These are phyloP conservation scores for Recurvirostra avosetta DNA, from an alignment of 2,113 vertebrate species.

Conservation along the genomic window DNA sequence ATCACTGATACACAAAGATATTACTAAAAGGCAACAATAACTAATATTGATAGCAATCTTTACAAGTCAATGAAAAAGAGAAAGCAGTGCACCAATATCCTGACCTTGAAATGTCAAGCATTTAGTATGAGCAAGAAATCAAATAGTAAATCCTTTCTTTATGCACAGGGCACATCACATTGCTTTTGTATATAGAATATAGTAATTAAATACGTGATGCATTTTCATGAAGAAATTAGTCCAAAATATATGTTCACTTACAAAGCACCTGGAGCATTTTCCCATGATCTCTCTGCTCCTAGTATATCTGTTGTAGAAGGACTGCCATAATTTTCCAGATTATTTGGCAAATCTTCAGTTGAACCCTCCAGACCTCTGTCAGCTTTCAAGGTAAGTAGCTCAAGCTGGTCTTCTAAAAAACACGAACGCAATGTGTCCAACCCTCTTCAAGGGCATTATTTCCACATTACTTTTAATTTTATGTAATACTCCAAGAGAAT, in stretches of 20 bases:
- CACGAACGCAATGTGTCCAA: not conserved
- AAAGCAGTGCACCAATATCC: not conserved
- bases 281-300: slow-evolving; percentile 79
- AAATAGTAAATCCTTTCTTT: not conserved
- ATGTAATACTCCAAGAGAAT: not conserved
- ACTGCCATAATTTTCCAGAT: slow-evolving; percentile 40
- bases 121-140: not conserved
- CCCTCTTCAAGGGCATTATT: not conserved
- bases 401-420: slow-evolving; percentile 68
- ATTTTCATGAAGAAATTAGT: not conserved
- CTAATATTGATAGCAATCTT: not conserved
- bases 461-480: not conserved
- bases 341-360: not conserved
- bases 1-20: not conserved
- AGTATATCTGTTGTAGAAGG: slow-evolving; percentile 74
- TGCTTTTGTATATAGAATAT: too few species aligned
- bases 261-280: slow-evolving; percentile 73
- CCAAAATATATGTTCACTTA: slow-evolving; percentile 50
- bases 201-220: not conserved
- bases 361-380: slow-evolving; percentile 49
- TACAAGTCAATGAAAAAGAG: not conserved
- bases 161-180: too few species aligned
- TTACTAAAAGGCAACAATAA: not conserved
- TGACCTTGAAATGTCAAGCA: not conserved
- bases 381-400: slow-evolving; percentile 64